Evolutionary conservation across 1,140 invertebrate species (phyloP).

Genomic region (Aphis gossypii): DNA sequence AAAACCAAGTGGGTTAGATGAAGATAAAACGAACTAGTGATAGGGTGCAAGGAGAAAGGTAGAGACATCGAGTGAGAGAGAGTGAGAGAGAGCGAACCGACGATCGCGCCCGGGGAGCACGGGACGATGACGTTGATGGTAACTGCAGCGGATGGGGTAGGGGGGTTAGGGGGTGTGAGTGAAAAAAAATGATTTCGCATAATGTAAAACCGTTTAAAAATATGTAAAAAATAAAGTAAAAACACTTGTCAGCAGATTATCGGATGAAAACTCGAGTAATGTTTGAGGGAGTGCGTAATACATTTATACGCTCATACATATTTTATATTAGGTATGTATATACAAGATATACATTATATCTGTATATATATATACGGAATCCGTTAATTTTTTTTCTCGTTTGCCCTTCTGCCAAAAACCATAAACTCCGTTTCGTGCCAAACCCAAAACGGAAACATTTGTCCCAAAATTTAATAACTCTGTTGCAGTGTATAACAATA

Average conservation of each 20-base stretch:
- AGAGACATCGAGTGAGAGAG: not conserved
- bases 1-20: too few species aligned
- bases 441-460: slow-evolving; percentile 24
- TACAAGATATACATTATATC: too few species aligned
- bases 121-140: not conserved
- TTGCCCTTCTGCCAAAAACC: slow-evolving; percentile 25
- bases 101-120: not conserved
- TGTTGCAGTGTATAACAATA: not conserved
- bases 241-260: slow-evolving; percentile 56
- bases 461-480: slow-evolving; percentile 37
- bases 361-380: too few species aligned
- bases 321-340: not conserved
- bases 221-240: slow-evolving; percentile 38
- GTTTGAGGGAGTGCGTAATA: not conserved
- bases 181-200: slow-evolving; percentile 26
- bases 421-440: slow-evolving; percentile 15
- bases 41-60: not conserved
- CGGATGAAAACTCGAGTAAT: slow-evolving; percentile 33
- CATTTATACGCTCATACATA: not conserved
- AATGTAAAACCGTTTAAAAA: slow-evolving; percentile 30
- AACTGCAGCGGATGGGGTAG: not conserved
- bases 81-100: not conserved
- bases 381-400: not conserved
- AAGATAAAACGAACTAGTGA: not conserved
- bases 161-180: not conserved